Percentiles rank a stretch among this genome's conserved stretches.
Conservation (phyloP, 2,797 vertebrate genomes). For the Phoxinus dragarum region DNA sequence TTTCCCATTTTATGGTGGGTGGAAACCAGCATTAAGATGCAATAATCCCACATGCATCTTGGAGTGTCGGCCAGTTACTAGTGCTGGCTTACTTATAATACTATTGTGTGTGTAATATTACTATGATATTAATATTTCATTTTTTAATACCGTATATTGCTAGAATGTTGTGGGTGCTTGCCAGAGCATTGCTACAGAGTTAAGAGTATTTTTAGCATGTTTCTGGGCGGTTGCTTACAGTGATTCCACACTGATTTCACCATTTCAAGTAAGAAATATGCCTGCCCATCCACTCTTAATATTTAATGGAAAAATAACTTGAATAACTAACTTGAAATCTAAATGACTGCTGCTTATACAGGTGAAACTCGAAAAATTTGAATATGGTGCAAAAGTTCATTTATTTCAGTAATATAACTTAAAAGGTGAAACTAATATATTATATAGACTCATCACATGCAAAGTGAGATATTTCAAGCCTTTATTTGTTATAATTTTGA, state of each 20-base stretch:
- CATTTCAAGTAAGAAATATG: neutral
- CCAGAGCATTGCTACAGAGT: neutral
- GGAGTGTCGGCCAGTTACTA: neutral
- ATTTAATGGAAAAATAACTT: neutral
- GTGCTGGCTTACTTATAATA: neutral
- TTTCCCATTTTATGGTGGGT: neutral
- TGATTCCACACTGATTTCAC: neutral
- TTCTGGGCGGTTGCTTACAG: neutral
- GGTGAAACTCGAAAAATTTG: no score
- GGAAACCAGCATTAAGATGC: neutral
- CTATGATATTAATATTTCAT: neutral
- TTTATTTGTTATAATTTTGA: no score
- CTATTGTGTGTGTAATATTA: neutral
- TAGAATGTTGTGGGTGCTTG: neutral
- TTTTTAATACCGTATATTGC: neutral
- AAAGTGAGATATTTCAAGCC: no score
- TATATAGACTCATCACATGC: no score
- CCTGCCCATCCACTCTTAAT: neutral
- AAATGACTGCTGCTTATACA: no score
- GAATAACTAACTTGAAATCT: no score
- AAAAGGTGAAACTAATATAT: no score
- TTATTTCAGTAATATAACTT: no score
- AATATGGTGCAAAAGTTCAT: no score
- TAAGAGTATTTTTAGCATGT: neutral
- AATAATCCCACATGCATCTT: neutral